phyloP scores from a whole-genome alignment of 2,888 invertebrate genomes.

The Thumatha senex region DNA sequence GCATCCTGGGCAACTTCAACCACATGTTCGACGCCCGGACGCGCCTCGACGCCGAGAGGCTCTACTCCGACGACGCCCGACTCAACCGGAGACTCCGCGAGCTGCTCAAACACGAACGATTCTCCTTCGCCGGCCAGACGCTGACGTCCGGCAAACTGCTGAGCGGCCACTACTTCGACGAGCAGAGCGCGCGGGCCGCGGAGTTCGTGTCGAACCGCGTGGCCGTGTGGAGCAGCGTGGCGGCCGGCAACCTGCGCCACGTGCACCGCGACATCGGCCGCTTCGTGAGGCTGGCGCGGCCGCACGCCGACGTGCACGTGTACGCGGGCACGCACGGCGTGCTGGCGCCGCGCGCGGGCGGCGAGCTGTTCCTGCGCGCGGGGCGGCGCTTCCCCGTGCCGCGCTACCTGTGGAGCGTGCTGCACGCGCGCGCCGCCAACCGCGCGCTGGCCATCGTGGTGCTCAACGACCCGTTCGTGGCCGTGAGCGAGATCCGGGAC shows the following conservation, averaged over 20 bases:
- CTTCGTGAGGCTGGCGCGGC: conserved; percentile 32
- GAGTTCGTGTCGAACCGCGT: conserved; percentile 66
- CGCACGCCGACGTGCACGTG: conserved; percentile 43
- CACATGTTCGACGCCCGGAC: conserved; percentile 73
- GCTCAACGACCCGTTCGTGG: conserved; percentile 73
- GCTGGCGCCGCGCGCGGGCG: conserved; percentile 40
- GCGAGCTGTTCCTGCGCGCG: conserved; percentile 41
- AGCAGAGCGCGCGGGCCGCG: conserved; percentile 61
- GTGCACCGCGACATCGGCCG: conserved; percentile 61
- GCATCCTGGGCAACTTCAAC: conserved; percentile 74
- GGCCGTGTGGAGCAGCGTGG: conserved; percentile 67
- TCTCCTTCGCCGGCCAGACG: conserved; percentile 58
- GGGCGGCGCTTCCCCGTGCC: conserved; percentile 68
- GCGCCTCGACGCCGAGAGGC: conserved; percentile 59
- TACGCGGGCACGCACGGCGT: conserved; percentile 60
- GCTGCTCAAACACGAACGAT: conserved; percentile 54
- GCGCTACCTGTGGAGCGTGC: conserved; percentile 66
- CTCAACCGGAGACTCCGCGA: conserved; percentile 60
- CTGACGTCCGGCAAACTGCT: conserved; percentile 60
- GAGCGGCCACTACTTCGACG: conserved; percentile 59
- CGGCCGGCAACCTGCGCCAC: conserved; percentile 61
- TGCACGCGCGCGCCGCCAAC: conserved; percentile 38
- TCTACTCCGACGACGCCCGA: conserved; percentile 65
- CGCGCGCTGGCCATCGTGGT: conserved; percentile 57
- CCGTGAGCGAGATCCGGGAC: conserved; percentile 69